These are phyloP conservation scores for Pagetopsis macropterus DNA, from an alignment of 2,797 vertebrate genomes.

Conservation along the genomic window DNA sequence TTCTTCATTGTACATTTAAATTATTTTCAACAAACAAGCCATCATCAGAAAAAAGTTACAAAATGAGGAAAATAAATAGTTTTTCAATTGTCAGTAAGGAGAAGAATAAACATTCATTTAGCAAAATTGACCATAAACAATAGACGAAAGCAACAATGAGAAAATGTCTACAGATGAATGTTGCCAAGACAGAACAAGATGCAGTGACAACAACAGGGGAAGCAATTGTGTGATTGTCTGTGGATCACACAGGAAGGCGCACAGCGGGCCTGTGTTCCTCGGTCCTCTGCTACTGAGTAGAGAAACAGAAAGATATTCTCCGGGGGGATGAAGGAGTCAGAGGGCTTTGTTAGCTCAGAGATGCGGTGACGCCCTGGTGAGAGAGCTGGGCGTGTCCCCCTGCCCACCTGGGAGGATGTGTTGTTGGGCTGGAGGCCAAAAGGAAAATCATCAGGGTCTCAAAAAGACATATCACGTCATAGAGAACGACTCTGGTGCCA, in stretches of 20 bases:
- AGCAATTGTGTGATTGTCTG: conserved; percentile 74
- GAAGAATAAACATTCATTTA: conserved; percentile 70
- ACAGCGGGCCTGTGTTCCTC: conserved; percentile 54
- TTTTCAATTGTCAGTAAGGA: conserved; percentile 63
- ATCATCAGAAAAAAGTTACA: conserved; percentile 40
- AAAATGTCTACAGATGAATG: conserved; percentile 60
- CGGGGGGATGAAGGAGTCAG: conserved; percentile 51
- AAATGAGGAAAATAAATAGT: conserved; percentile 59
- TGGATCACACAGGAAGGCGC: conserved; percentile 57
- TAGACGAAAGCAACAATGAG: conserved; percentile 61
- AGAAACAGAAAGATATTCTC: conserved; percentile 28
- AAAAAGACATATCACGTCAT: conserved; percentile 17
- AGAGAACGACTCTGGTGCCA: neutral
- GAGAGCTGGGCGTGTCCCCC: conserved; percentile 59
- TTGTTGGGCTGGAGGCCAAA: conserved; percentile 54
- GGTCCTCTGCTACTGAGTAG: conserved; percentile 56
- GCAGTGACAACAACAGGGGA: conserved; percentile 64
- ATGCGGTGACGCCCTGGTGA: conserved; percentile 49
- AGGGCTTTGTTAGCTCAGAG: conserved; percentile 64
- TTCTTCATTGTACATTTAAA: conserved; percentile 67
- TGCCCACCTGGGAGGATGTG: conserved; percentile 60
- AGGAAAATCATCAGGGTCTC: conserved; percentile 26
- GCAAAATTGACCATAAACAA: conserved; percentile 75
- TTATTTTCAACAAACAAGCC: conserved; percentile 54
- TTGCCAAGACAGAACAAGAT: conserved; percentile 67